Evolutionary conservation across 30 jellyfish, hydroid and myxozoan species (phyloP), one percentile per base, ranked within the genome.

Genomic region (Pelagia noctiluca): DNA sequence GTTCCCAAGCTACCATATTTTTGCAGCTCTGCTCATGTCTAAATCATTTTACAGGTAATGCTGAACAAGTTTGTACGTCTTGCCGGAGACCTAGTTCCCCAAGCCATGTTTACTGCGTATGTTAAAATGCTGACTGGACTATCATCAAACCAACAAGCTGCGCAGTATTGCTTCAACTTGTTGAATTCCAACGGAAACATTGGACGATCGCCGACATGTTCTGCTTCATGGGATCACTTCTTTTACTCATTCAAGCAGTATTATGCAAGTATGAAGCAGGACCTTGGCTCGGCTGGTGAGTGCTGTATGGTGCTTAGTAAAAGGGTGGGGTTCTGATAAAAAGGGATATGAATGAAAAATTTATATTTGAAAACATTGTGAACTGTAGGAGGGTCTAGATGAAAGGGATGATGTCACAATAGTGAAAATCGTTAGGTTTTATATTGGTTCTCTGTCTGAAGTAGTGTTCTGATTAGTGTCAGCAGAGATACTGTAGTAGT

Each of bases 201-300:
- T 25, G 96, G 94, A 18, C 71, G 91, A 2, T 28, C 87, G 32
- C 57, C 95, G 1, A 50, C 94, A 3, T 91, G 90, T 36, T 35
- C 96, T 22, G 96, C 87, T 2, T 83, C 96, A 3, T 91, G 98
- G 98, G 94, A 78, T 78, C 98, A 91, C 37, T 91, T 91, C 88
- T 91, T 91, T 61, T 57, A 73, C 7, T 85, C 98, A 1, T 67
- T 91, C 75, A 91, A 86, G 48, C 98, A 91, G 52, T 91, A 91
- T 54, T 91, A 91, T 42, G 70, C 91, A 1, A 91, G 98, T 70
- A 73, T 91, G 60, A 66, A 82, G 60, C 96, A 86, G 28, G 95
- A 72, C 28, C 61, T 71, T 8, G 47, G 68, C 69, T 21, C 97
- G 1, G 22, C 95, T 54, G 97, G 97, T 89, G 23, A 79, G 72